A percentile compares a stretch with the other conserved stretches of the same genome.
These are phyloP conservation scores for Amphipoea oculea DNA, from an alignment of 2,888 invertebrate species.

Conservation along the genomic window DNA sequence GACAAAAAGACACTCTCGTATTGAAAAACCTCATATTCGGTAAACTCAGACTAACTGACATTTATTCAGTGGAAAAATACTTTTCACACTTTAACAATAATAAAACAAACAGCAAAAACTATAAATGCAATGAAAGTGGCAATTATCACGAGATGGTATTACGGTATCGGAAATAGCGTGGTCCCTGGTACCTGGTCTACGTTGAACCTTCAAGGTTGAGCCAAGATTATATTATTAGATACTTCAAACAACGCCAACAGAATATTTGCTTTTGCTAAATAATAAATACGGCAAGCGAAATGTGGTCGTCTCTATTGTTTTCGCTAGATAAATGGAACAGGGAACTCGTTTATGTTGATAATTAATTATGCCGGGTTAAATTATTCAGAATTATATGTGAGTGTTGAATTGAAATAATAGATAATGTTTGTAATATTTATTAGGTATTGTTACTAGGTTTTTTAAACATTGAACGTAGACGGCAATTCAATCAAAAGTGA, in stretches of 20 bases:
- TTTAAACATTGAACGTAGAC: neutral
- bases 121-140: slow-evolving; percentile 51
- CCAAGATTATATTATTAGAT: slow-evolving; percentile 71
- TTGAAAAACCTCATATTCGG: neutral
- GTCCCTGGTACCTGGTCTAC: slow-evolving; percentile 62
- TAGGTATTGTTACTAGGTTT: neutral
- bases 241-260: slow-evolving; percentile 63
- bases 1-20: neutral
- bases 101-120: slow-evolving; percentile 19
- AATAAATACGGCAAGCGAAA: slow-evolving; percentile 57
- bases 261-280: slow-evolving; percentile 53
- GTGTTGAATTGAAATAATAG: slow-evolving; percentile 26
- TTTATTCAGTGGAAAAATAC: neutral
- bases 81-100: neutral
- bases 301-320: slow-evolving; percentile 37
- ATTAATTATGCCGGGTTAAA: slow-evolving; percentile 11
- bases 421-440: neutral
- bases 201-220: slow-evolving; percentile 74
- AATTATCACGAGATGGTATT: slow-evolving; percentile 47
- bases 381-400: slow-evolving; percentile 14
- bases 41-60: neutral
- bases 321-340: slow-evolving; percentile 19
- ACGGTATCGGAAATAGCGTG: slow-evolving; percentile 61
- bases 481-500: neutral
- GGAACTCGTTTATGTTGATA: slow-evolving; percentile 11